phyloP scores from a whole-genome alignment of 2,888 invertebrate species.

The Steromphala cineraria region DNA sequence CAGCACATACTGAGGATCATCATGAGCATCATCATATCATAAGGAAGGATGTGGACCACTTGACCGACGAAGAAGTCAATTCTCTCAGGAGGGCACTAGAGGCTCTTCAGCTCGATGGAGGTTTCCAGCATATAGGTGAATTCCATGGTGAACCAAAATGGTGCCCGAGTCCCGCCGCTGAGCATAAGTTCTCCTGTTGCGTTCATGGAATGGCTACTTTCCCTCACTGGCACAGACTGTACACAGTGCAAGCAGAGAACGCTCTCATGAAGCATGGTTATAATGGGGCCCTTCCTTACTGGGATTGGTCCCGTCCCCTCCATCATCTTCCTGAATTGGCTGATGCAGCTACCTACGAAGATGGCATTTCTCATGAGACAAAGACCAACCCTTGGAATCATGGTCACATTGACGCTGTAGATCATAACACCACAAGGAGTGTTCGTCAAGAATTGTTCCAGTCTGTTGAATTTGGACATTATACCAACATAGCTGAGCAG shows the following conservation, averaged over 20 bases:
- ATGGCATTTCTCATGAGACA: background rate
- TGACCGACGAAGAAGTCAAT: constrained; percentile 34
- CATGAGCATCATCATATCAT: background rate
- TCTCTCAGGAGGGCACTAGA: constrained; percentile 38
- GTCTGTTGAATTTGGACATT: constrained; percentile 39
- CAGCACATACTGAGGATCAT: constrained; percentile 11
- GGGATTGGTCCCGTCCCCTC: constrained; percentile 31
- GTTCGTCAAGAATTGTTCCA: constrained; percentile 31
- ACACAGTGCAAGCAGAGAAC: constrained; percentile 29
- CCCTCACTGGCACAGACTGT: constrained; percentile 48
- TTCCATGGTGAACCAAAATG: constrained; percentile 47
- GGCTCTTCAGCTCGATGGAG: constrained; percentile 33
- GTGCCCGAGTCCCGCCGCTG: constrained; percentile 43
- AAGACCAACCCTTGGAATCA: constrained; percentile 25
- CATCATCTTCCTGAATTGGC: constrained; percentile 11
- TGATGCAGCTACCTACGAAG: constrained; percentile 5
- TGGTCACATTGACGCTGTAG: constrained; percentile 12
- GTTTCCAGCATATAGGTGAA: constrained; percentile 39
- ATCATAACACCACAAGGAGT: constrained; percentile 19
- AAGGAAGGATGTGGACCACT: constrained; percentile 32
- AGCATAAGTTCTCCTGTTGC: constrained; percentile 44
- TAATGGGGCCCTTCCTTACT: constrained; percentile 28
- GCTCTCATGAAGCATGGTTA: constrained; percentile 28
- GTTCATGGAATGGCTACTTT: constrained; percentile 45
- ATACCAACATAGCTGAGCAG: constrained; percentile 38